Base-by-base conservation (phyloP, 2,797 vertebrate genomes). In the Ceyx erithaca region DNA sequence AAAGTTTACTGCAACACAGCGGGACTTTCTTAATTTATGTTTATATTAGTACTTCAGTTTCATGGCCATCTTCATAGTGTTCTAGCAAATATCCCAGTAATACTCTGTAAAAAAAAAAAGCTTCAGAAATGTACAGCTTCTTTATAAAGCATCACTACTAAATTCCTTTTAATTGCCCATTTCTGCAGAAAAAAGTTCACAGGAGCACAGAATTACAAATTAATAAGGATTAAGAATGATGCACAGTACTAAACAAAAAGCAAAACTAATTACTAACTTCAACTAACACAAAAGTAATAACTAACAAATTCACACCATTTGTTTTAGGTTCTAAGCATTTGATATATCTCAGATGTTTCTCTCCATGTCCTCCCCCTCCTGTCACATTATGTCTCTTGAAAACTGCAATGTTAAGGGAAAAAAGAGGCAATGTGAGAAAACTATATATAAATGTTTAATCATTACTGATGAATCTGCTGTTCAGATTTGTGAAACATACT, bases 361-460 rank as follows among this genome's bases (percentile, higher is more conserved):
- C 61, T 70, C 73, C 15, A 6, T 12, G 76, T 57, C 52, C 57
- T 89, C 57, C 83, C 41, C 57, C 62, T 58, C 67, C 20, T 82
- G 54, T 68, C 88, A 85, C 87, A 59, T 88, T 77, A 68, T 49
- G 52, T 70, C 87, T 91, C 80, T 58, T 45, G 68, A 95, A 96
- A 96, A 93, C 75, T 94, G 83, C 95, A 80, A 73, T 49, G 80
- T 83, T 94, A 86, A 91, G 94, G 87, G 69, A 41, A 88, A 95
- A 88, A 73, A 68, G 57, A 58, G 30, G 87, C 87, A 80, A n/a
- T 86, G 69, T 82, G 75, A 96, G 54, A 94, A 96, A 96, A 93
- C 89, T 92, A 86, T 90, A 93, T 95, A 93, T 95, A 96, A 96
- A 94, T 92, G 85, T 93, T 96, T 96, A 96, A 96, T 95, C 94